Evolutionary conservation across 2,113 vertebrate species (phyloP).

Genomic region (Struthidea cinerea): DNA sequence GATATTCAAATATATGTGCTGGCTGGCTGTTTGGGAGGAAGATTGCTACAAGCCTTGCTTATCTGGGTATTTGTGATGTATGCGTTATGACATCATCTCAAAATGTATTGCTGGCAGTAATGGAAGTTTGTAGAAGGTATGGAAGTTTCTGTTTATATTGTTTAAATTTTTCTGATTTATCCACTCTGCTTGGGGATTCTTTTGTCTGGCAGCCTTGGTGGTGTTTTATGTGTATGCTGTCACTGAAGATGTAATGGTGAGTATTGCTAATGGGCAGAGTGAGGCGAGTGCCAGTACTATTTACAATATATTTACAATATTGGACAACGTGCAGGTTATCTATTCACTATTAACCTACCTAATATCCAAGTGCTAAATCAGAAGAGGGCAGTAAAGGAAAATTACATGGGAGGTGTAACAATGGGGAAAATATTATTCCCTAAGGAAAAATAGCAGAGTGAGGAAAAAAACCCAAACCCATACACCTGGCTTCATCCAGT

Average conservation of each 20-base stretch:
- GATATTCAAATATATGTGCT: not conserved
- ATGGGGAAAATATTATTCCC: not conserved
- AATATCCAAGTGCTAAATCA: constrained; percentile 28
- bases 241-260: not conserved
- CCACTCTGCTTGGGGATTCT: not conserved
- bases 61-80: not conserved
- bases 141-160: not conserved
- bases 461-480: rapidly evolving
- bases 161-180: not conserved
- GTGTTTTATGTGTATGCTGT: not conserved
- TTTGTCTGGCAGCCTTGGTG: not conserved
- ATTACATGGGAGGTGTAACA: not conserved
- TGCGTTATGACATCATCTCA: not conserved
- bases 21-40: not conserved
- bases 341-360: not conserved
- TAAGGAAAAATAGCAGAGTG: not conserved
- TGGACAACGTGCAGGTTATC: not conserved
- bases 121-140: not conserved
- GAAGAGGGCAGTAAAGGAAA: constrained; percentile 18
- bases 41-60: constrained; percentile 23
- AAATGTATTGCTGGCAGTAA: not conserved
- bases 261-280: not conserved
- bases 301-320: not conserved
- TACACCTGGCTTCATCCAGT: not conserved
- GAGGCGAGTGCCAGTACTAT: not conserved